phyloP scores from a whole-genome alignment of 1,140 invertebrate species.

The Drosophila mayri region DNA sequence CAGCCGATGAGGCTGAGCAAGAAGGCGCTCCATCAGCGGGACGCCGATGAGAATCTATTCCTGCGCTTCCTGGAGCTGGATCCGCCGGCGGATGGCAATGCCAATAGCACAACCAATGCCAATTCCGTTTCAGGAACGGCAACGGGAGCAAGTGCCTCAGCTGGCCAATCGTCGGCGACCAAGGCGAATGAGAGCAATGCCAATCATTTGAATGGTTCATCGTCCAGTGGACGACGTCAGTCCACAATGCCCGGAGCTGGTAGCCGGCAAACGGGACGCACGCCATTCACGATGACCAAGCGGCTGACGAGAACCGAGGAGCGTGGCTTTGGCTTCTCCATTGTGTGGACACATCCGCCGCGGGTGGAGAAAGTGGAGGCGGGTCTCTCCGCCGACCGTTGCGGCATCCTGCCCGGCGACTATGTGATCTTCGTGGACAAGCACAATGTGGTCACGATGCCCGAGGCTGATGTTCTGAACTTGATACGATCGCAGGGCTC shows the following conservation, averaged over 20 bases:
- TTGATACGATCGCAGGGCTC: slow-evolving; percentile 88
- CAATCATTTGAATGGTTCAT: slow-evolving; percentile 60
- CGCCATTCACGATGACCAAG: slow-evolving; percentile 92
- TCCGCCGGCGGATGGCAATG: slow-evolving; percentile 87
- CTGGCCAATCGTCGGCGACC: slow-evolving; percentile 82
- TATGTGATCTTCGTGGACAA: slow-evolving; percentile 94
- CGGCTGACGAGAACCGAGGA: slow-evolving; percentile 87
- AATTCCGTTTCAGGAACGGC: slow-evolving; percentile 62
- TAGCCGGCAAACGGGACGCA: slow-evolving; percentile 87
- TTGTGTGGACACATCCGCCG: slow-evolving; percentile 96
- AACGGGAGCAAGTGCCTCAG: neutral
- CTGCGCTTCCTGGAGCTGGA: slow-evolving; percentile 92
- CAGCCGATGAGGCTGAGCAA: slow-evolving; percentile 84
- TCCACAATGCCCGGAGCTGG: slow-evolving; percentile 43
- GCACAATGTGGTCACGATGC: slow-evolving; percentile 93
- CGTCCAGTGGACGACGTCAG: slow-evolving; percentile 44
- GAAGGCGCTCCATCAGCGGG: slow-evolving; percentile 87
- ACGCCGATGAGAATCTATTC: slow-evolving; percentile 90
- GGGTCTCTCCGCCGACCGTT: slow-evolving; percentile 91
- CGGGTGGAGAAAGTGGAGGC: slow-evolving; percentile 94
- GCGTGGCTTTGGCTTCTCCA: slow-evolving; percentile 93
- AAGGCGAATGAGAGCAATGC: slow-evolving; percentile 65
- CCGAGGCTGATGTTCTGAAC: slow-evolving; percentile 90
- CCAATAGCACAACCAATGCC: slow-evolving; percentile 84
- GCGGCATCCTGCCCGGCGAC: slow-evolving; percentile 92